Conservation (phyloP, 1,140 invertebrate species). For the Hydropsyche tenuis region DNA sequence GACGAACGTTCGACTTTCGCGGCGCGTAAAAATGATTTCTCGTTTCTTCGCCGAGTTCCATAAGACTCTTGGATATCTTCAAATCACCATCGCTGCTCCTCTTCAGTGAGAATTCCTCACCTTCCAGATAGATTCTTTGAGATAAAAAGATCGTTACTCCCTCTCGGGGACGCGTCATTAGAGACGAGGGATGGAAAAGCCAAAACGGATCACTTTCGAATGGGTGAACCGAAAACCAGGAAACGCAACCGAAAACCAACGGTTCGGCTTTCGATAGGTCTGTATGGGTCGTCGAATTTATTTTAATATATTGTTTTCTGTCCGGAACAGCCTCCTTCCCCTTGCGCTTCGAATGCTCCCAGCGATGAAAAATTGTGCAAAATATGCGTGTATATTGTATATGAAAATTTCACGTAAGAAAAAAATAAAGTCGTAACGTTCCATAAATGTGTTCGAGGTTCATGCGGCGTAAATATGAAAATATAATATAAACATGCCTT, state of each 20-base stretch:
- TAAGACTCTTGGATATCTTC: conserved; percentile 19
- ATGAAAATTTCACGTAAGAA: too few relatives aligned
- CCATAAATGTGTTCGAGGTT: too few relatives aligned
- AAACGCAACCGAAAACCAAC: neutral
- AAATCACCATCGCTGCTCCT: conserved; percentile 24
- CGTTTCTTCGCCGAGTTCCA: neutral
- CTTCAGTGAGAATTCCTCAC: neutral
- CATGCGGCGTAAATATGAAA: too few relatives aligned
- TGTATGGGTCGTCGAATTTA: too few relatives aligned
- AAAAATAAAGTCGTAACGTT: too few relatives aligned
- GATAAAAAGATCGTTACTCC: conserved; percentile 38
- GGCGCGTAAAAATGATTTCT: conserved; percentile 13
- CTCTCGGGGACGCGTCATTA: conserved; percentile 31
- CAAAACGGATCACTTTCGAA: conserved; percentile 17
- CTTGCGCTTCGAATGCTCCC: too few relatives aligned
- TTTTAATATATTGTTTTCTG: too few relatives aligned
- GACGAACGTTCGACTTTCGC: neutral
- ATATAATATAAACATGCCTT: too few relatives aligned
- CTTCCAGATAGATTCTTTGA: conserved; percentile 9
- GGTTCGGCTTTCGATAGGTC: too few relatives aligned
- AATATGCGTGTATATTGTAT: too few relatives aligned
- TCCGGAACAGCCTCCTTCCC: too few relatives aligned
- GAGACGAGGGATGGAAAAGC: neutral
- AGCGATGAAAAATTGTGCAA: too few relatives aligned
- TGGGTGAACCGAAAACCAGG: conserved; percentile 5